Percentiles rank a stretch among this genome's conserved stretches.
phyloP scores from a whole-genome alignment of 1,140 invertebrate genomes.

The Aphelenchoides besseyi region DNA sequence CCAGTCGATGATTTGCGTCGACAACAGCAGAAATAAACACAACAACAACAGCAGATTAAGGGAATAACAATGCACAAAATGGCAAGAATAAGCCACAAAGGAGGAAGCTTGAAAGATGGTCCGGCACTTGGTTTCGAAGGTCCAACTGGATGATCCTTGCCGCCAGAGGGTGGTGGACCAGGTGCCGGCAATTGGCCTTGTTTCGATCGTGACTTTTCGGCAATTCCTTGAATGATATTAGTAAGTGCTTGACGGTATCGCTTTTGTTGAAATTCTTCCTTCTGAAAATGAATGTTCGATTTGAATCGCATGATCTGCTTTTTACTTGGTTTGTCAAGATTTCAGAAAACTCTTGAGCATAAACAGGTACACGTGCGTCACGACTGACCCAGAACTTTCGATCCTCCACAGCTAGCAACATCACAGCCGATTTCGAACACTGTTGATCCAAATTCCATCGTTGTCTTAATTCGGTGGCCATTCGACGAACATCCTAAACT shows the following conservation, averaged over 20 bases:
- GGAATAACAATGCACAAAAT: conserved; percentile 44
- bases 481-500: conserved; percentile 49
- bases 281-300: conserved; percentile 37
- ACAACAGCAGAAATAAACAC: conserved; percentile 46
- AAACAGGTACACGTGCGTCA: conserved; percentile 55
- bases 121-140: conserved; percentile 21
- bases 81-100: conserved; percentile 33
- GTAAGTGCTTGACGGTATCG: conserved; percentile 49
- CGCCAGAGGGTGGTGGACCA: neutral
- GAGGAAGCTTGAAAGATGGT: conserved; percentile 20
- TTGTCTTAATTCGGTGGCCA: conserved; percentile 56
- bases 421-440: conserved; percentile 53
- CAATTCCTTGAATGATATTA: conserved; percentile 56
- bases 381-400: conserved; percentile 59
- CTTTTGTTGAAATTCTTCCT: conserved; percentile 43
- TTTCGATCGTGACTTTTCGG: conserved; percentile 50
- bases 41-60: conserved; percentile 46
- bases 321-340: conserved; percentile 50
- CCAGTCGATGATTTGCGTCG: conserved; percentile 29
- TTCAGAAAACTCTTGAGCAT: conserved; percentile 55
- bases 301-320: neutral
- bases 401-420: conserved; percentile 55
- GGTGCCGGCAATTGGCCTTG: conserved; percentile 35
- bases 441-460: conserved; percentile 55
- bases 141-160: conserved; percentile 17